These are phyloP conservation scores for Pagetopsis macropterus DNA, from an alignment of 2,797 vertebrate genomes.

Conservation along the genomic window DNA sequence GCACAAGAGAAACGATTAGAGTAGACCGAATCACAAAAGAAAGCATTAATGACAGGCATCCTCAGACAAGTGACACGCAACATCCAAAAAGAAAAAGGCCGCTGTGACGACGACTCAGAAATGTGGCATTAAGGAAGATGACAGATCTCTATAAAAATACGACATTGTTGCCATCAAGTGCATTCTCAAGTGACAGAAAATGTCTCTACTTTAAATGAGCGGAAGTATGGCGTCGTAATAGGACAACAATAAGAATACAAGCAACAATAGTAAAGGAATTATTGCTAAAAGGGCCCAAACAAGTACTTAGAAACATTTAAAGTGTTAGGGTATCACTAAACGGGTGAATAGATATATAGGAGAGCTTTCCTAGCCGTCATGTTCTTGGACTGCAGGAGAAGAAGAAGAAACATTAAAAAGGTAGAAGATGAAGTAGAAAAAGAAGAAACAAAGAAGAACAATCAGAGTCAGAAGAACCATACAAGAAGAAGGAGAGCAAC, in stretches of 20 bases:
- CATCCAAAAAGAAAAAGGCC: constrained; percentile 30
- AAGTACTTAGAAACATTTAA: background rate
- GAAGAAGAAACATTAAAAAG: no score
- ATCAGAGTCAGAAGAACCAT: no score
- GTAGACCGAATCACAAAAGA: constrained; percentile 28
- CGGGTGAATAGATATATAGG: constrained; percentile 30
- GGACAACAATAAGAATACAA: background rate
- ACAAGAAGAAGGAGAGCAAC: background rate
- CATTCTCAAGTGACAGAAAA: constrained; percentile 7
- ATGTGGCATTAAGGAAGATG: constrained; percentile 10
- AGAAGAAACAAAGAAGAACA: constrained; percentile 1
- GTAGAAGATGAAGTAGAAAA: background rate
- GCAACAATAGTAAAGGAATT: background rate
- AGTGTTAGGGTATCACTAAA: constrained; percentile 2
- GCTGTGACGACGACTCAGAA: constrained; percentile 1
- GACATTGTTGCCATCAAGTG: background rate
- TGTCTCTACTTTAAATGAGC: constrained; percentile 17
- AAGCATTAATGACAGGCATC: constrained; percentile 49
- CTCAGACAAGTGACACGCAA: constrained; percentile 2
- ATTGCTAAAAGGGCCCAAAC: background rate
- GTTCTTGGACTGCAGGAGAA: background rate
- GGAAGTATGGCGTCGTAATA: background rate
- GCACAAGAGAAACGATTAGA: constrained; percentile 33
- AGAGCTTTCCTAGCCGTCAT: constrained; percentile 33
- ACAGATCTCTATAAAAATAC: background rate